phyloP scores from a whole-genome alignment of 2,797 vertebrate genomes.

The Darevskia nairensis region DNA sequence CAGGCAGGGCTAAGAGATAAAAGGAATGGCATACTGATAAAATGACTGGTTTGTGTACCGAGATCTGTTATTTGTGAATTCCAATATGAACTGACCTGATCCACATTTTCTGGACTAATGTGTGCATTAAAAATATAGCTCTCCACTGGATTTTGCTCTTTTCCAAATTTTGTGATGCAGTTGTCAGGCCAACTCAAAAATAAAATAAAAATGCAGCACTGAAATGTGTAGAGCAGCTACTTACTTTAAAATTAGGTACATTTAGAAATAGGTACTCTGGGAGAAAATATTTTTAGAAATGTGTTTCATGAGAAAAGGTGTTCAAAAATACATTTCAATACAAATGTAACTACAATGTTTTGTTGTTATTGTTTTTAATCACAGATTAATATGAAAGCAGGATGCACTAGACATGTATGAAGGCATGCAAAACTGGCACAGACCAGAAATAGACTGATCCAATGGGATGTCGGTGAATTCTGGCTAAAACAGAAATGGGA shows the following conservation, averaged over 20 bases:
- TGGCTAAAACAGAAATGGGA: too few relatives aligned
- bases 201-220: not conserved
- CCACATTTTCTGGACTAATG: not conserved
- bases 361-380: not conserved
- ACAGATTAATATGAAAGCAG: not conserved
- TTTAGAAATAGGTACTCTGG: not conserved
- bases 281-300: not conserved
- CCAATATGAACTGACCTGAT: not conserved
- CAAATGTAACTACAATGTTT: too few relatives aligned
- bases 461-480: not conserved
- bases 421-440: not conserved
- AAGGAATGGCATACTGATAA: not conserved
- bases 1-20: not conserved
- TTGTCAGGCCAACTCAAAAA: not conserved
- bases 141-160: not conserved
- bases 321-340: not conserved
- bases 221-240: too few relatives aligned
- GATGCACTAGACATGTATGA: not conserved
- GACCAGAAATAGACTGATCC: not conserved
- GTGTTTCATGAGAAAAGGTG: not conserved
- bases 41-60: not conserved
- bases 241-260: not conserved
- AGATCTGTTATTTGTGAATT: not conserved
- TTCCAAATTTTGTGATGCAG: not conserved
- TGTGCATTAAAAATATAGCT: not conserved